Conservation (phyloP, 2,113 vertebrate species). For the Sula dactylatra region DNA sequence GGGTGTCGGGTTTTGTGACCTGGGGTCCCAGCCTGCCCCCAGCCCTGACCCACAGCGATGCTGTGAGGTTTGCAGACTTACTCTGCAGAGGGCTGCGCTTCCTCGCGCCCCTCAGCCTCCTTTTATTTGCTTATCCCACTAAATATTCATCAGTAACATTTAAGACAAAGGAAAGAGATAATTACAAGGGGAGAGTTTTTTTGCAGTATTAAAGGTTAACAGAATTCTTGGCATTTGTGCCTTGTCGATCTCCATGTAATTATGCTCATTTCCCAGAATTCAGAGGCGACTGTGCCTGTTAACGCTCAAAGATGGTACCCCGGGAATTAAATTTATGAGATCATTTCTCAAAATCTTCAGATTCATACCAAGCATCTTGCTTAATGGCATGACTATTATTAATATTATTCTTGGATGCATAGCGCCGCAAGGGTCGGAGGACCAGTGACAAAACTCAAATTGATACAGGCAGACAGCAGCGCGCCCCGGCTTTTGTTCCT, state of each 20-base stretch:
- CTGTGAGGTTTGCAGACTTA: neutral
- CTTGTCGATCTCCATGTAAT: conserved; percentile 83
- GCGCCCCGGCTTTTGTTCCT: neutral
- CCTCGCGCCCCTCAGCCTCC: conserved; percentile 34
- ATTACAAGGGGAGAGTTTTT: conserved; percentile 79
- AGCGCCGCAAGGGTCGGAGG: conserved; percentile 40
- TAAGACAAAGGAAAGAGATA: conserved; percentile 82
- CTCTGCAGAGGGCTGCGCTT: neutral
- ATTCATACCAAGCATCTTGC: conserved; percentile 64
- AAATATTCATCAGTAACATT: conserved; percentile 83
- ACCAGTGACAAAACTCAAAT: conserved; percentile 31
- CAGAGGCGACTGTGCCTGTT: conserved; percentile 74
- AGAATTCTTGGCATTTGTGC: conserved; percentile 84
- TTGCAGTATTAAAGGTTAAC: conserved; percentile 82
- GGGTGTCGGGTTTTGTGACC: neutral
- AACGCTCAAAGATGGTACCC: conserved; percentile 74
- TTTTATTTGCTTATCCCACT: conserved; percentile 75
- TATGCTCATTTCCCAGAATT: conserved; percentile 83
- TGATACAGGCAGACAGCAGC: neutral
- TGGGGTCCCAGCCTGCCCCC: neutral
- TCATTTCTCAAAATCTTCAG: conserved; percentile 71
- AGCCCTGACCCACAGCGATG: rapidly evolving
- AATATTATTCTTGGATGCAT: conserved; percentile 74
- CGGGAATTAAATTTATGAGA: conserved; percentile 81
- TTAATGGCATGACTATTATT: conserved; percentile 71